These are phyloP conservation scores for Apamea crenata DNA, from an alignment of 2,888 invertebrate genomes.

Conservation along the genomic window DNA sequence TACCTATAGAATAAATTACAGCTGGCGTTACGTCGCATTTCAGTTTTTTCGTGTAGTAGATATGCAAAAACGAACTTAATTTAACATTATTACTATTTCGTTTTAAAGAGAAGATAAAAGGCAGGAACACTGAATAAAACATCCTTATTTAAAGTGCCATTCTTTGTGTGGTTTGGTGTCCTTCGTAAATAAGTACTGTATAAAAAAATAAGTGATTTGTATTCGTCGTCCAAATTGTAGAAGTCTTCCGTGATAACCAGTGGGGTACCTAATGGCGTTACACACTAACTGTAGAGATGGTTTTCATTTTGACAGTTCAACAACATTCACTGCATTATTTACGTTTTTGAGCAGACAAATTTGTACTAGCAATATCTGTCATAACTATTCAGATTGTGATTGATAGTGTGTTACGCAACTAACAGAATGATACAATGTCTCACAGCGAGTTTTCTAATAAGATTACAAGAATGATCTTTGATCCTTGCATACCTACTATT, in stretches of 20 bases:
- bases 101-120: background rate
- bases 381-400: too few species aligned
- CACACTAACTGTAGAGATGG: background rate
- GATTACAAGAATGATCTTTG: slow-evolving; percentile 1
- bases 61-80: background rate
- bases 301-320: background rate
- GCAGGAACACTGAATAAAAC: background rate
- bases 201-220: background rate
- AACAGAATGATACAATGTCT: background rate
- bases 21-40: background rate
- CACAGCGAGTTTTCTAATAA: background rate
- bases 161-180: background rate
- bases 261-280: background rate
- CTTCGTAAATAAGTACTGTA: background rate
- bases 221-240: background rate
- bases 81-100: background rate
- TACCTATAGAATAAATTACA: slow-evolving; percentile 39
- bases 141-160: background rate
- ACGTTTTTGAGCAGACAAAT: too few species aligned
- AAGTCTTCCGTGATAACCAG: background rate
- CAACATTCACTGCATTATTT: too few species aligned
- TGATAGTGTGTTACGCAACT: background rate
- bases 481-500: background rate
- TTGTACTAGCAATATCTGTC: too few species aligned
- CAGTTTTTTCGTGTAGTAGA: background rate